A percentile compares a stretch with the other conserved stretches of the same genome.
phyloP scores from a whole-genome alignment of 2,888 invertebrate species.

The Drosophila prostipennis region DNA sequence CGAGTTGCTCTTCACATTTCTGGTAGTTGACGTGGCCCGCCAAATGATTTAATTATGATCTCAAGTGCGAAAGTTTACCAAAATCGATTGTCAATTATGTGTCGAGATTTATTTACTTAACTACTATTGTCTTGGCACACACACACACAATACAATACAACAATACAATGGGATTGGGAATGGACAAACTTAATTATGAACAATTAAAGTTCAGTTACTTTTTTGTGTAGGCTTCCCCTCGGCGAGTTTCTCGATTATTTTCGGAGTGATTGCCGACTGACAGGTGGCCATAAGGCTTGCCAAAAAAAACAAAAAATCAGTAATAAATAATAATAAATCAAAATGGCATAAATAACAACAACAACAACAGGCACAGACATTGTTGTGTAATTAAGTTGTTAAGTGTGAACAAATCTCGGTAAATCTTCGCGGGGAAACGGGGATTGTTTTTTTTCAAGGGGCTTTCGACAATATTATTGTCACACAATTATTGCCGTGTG shows the following conservation, averaged over 20 bases:
- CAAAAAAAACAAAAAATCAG: constrained; percentile 40
- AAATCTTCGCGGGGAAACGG: constrained; percentile 15
- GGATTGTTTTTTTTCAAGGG: not conserved
- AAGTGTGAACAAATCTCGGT: constrained; percentile 61
- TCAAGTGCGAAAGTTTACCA: constrained; percentile 75
- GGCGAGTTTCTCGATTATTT: constrained; percentile 37
- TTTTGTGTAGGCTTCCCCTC: constrained; percentile 34
- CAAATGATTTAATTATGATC: constrained; percentile 69
- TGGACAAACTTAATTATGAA: constrained; percentile 75
- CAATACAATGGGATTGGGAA: constrained; percentile 38
- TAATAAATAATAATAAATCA: constrained; percentile 29
- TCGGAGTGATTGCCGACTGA: constrained; percentile 44
- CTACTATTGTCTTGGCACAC: constrained; percentile 51
- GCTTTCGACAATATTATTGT: constrained; percentile 62
- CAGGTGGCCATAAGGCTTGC: constrained; percentile 56
- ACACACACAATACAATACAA: constrained; percentile 24
- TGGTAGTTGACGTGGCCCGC: constrained; percentile 64
- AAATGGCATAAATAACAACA: constrained; percentile 35
- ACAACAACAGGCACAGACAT: constrained; percentile 32
- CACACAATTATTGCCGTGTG: constrained; percentile 67
- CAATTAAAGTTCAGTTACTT: constrained; percentile 74
- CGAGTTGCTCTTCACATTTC: constrained; percentile 24
- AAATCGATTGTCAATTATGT: constrained; percentile 72
- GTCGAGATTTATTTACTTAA: constrained; percentile 70
- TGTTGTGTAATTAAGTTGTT: constrained; percentile 80